Base-by-base conservation (phyloP, 1,140 invertebrate species). In the Drosophila malerkotliana region DNA sequence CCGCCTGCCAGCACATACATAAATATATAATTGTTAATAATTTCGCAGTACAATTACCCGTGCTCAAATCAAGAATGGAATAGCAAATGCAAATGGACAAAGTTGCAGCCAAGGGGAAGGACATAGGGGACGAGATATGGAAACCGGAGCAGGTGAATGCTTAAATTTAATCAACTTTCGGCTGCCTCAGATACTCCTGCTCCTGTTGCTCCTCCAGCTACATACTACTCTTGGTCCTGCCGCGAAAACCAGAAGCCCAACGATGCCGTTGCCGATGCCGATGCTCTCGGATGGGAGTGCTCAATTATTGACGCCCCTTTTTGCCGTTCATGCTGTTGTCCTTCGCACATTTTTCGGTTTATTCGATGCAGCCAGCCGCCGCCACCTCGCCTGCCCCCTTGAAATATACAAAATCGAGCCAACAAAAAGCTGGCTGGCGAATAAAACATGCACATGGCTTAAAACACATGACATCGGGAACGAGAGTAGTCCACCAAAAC, bases 371-470 rank as follows among this genome's bases (percentile, higher is more conserved):
- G 82, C 52, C 57, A 28, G 3, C 18, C 15, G 77, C 77, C 80
- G 82, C 55, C 61, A 37, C 7, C 6, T 15, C 1, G n/a, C 14
- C 41, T 6, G 0, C 41, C 6, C 15, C n/a, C 8, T 58, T 47
- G 60, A 41, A 87, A 61, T 39, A 60, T 28, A 58, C 74, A 75
- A 47, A 45, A 56, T 32, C 53, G 14, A 45, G 39, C 41, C 32
- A 47, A 14, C 52, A 72, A 80, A 75, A 74, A 62, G 71, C 57
- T 64, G 69, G 69, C 66, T 49, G 64, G 62, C 83, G 79, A 87
- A 87, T 82, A 87, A 87, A 87, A 87, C 83, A 87, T 87, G 79
- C 61, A 82, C 74, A 87, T 85, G 82, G 79, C 83, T 87, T 87
- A 76, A 87, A 87, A 79, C 66, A 87, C 83, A 85, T 88, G 83